Evolutionary conservation across 2,113 vertebrate species (phyloP).

Genomic region (Pollachius pollachius): DNA sequence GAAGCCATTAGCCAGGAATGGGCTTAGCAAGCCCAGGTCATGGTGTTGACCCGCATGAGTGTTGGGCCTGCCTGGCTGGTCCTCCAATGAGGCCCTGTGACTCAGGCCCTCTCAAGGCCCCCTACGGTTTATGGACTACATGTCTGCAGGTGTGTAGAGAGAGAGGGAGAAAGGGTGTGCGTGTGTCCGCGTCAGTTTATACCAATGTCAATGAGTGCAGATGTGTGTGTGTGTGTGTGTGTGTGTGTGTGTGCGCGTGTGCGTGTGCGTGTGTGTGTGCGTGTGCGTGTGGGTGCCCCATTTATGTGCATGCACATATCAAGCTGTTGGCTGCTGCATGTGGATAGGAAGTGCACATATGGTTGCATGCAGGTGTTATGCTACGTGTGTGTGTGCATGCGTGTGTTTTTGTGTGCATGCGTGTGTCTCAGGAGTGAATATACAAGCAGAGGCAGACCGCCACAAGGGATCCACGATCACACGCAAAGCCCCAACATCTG

Average conservation of each 20-base stretch:
- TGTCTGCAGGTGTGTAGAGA: background rate
- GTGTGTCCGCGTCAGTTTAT: slow-evolving; percentile 22
- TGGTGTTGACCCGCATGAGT: no score
- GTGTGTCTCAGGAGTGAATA: slow-evolving; percentile 17
- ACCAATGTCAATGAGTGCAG: slow-evolving; percentile 4
- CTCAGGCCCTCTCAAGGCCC: no score
- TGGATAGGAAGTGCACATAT: no score
- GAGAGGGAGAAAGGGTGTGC: slow-evolving; percentile 2
- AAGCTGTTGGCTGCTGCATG: no score
- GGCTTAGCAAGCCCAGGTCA: no score
- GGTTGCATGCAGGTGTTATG: slow-evolving; percentile 18
- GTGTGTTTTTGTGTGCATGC: background rate
- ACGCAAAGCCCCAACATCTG: slow-evolving; percentile 74
- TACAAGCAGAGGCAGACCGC: slow-evolving; percentile 43
- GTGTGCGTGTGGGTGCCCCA: slow-evolving; percentile 10
- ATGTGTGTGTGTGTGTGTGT: slow-evolving; percentile 24
- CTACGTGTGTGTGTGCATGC: slow-evolving; percentile 11
- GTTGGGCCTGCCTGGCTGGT: no score
- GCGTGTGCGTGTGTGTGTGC: slow-evolving; percentile 32
- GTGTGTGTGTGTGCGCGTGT: slow-evolving; percentile 7
- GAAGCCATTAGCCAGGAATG: no score
- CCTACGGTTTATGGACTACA: no score
- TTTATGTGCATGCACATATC: no score
- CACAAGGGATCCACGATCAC: slow-evolving; percentile 64
- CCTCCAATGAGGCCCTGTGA: no score